phyloP scores from a whole-genome alignment of 2,888 invertebrate species.

The Ceramica pisi region DNA sequence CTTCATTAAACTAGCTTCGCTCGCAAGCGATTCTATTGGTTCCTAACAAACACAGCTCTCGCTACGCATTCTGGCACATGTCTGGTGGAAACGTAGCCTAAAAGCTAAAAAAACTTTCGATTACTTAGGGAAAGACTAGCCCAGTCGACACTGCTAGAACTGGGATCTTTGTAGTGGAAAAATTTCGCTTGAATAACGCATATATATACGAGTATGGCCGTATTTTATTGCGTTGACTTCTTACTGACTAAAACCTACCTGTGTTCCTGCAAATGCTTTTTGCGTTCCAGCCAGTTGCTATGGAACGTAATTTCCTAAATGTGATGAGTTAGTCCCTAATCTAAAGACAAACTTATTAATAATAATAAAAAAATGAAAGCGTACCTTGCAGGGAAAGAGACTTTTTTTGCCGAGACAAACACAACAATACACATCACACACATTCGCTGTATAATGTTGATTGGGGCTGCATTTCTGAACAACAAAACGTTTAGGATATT shows the following conservation, averaged over 20 bases:
- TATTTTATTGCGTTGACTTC: too few relatives aligned
- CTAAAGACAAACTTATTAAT: neutral
- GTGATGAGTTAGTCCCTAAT: neutral
- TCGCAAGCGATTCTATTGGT: too few relatives aligned
- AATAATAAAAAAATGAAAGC: neutral
- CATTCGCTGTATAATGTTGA: neutral
- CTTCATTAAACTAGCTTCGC: too few relatives aligned
- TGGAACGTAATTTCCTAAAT: neutral
- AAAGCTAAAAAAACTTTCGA: neutral
- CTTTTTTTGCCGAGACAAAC: neutral
- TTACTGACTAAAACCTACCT: too few relatives aligned
- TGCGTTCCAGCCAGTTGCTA: too few relatives aligned
- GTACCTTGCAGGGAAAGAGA: neutral
- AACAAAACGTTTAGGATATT: neutral
- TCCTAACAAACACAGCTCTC: too few relatives aligned
- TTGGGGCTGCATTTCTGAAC: neutral
- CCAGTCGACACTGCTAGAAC: neutral
- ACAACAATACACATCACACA: too few relatives aligned
- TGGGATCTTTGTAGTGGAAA: neutral
- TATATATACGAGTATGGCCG: too few relatives aligned
- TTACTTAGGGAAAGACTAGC: constrained; percentile 8
- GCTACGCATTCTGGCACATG: too few relatives aligned
- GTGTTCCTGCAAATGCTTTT: too few relatives aligned
- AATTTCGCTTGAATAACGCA: too few relatives aligned
- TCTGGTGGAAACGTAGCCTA: too few relatives aligned